Evolutionary conservation across 2,888 invertebrate species (phyloP).

Genomic region (Alviniconcha strummeri): DNA sequence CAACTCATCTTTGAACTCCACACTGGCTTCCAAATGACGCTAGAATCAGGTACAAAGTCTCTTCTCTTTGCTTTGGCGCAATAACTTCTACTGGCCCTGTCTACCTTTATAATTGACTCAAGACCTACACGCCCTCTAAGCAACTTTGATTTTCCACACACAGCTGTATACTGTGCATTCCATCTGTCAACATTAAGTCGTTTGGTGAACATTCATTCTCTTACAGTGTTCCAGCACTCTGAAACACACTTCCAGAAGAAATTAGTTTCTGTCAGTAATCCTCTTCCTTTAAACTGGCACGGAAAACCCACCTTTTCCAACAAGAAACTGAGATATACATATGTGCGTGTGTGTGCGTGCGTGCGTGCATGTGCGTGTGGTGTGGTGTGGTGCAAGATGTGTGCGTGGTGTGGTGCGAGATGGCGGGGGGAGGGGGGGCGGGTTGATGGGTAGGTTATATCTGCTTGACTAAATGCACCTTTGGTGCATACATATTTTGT

Average conservation of each 20-base stretch:
- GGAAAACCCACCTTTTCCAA: too few species aligned
- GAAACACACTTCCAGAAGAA: background rate
- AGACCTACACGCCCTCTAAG: background rate
- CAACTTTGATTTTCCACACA: background rate
- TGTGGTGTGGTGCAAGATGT: too few species aligned
- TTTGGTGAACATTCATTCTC: background rate
- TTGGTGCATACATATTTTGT: background rate
- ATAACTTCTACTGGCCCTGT: too few species aligned
- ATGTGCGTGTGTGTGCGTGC: background rate
- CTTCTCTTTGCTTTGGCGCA: too few species aligned
- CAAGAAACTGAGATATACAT: too few species aligned
- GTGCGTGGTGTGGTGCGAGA: too few species aligned
- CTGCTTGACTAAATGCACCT: background rate
- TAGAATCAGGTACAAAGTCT: too few species aligned
- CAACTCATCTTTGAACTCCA: too few species aligned
- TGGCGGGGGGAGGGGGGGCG: too few species aligned
- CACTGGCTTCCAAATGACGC: too few species aligned
- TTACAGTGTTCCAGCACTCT: background rate
- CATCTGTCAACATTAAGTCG: background rate
- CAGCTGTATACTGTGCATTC: background rate
- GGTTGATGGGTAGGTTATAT: background rate
- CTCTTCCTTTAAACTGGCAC: background rate
- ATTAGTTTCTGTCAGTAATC: background rate
- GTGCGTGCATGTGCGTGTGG: background rate
- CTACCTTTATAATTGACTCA: too few species aligned